These are phyloP conservation scores for Rambutsinella grinnellia DNA, from an alignment of 2,888 invertebrate species.

Conservation along the genomic window DNA sequence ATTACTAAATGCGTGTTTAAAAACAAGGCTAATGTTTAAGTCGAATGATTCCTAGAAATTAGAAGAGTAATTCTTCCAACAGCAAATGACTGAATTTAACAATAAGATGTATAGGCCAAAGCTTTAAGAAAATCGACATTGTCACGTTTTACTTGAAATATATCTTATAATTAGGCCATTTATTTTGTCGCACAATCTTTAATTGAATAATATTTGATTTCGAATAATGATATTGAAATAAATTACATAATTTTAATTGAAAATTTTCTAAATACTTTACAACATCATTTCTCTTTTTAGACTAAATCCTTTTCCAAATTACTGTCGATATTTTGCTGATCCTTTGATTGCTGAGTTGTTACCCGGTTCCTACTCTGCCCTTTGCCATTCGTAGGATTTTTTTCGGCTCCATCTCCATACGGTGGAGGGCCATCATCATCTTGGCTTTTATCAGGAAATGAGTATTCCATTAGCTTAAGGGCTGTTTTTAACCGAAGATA, in stretches of 20 bases:
- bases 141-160: too few relatives aligned
- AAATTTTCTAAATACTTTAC: not conserved
- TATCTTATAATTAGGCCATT: too few relatives aligned
- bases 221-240: too few relatives aligned
- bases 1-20: too few relatives aligned
- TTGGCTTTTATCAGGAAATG: slow-evolving; percentile 53
- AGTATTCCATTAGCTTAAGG: slow-evolving; percentile 53
- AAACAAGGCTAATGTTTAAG: too few relatives aligned
- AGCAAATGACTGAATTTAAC: too few relatives aligned
- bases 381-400: not conserved
- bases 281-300: slow-evolving; percentile 8
- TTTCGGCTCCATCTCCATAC: not conserved
- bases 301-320: slow-evolving; percentile 45
- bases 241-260: not conserved
- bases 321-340: slow-evolving; percentile 21
- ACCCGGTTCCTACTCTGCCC: slow-evolving; percentile 24
- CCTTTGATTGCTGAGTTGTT: slow-evolving; percentile 46
- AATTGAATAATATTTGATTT: too few relatives aligned
- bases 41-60: too few relatives aligned
- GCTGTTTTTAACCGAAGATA: slow-evolving; percentile 56
- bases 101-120: too few relatives aligned
- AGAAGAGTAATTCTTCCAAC: too few relatives aligned
- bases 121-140: too few relatives aligned
- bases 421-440: not conserved
- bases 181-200: too few relatives aligned